These are phyloP conservation scores for Gobionotothen gibberifrons DNA, from an alignment of 2,797 vertebrate genomes.

Conservation along the genomic window DNA sequence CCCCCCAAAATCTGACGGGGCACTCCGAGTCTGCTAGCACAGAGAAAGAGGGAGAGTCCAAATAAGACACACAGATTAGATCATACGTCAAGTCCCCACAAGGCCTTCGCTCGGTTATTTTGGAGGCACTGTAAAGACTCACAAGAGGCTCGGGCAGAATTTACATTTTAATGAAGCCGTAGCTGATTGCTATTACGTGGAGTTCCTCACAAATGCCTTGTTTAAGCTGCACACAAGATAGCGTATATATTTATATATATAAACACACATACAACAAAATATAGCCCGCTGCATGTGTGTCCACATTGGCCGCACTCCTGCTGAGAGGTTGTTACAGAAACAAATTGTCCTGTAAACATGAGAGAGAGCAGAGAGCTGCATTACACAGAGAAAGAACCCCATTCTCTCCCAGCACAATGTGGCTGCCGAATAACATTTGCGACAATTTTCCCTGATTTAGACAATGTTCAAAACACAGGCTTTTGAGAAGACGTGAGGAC, in stretches of 20 bases:
- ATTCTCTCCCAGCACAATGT: constrained; percentile 26
- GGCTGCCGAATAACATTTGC: constrained; percentile 24
- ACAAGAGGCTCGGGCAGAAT: constrained; percentile 70
- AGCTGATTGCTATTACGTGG: constrained; percentile 71
- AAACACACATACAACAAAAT: constrained; percentile 15
- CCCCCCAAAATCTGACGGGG: constrained; percentile 67
- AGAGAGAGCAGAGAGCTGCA: constrained; percentile 42
- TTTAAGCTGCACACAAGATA: constrained; percentile 51
- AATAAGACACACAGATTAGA: constrained; percentile 73
- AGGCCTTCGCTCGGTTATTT: constrained; percentile 70
- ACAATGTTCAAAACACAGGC: constrained; percentile 35
- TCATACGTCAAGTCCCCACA: constrained; percentile 72
- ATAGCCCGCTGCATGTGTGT: constrained; percentile 30
- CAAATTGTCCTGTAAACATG: constrained; percentile 68
- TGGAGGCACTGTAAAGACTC: constrained; percentile 73
- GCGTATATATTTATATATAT: constrained; percentile 4
- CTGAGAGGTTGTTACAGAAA: constrained; percentile 66
- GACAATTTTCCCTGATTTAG: constrained; percentile 37
- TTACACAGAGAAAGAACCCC: constrained; percentile 52
- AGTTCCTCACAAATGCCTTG: constrained; percentile 53
- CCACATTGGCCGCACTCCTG: constrained; percentile 47
- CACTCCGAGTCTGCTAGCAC: constrained; percentile 56
- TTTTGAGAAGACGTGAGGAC: constrained; percentile 10
- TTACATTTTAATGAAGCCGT: constrained; percentile 82
- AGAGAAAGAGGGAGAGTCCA: constrained; percentile 54